These are phyloP conservation scores for Pegoplata infirma DNA, from an alignment of 2,888 invertebrate genomes.

Conservation along the genomic window DNA sequence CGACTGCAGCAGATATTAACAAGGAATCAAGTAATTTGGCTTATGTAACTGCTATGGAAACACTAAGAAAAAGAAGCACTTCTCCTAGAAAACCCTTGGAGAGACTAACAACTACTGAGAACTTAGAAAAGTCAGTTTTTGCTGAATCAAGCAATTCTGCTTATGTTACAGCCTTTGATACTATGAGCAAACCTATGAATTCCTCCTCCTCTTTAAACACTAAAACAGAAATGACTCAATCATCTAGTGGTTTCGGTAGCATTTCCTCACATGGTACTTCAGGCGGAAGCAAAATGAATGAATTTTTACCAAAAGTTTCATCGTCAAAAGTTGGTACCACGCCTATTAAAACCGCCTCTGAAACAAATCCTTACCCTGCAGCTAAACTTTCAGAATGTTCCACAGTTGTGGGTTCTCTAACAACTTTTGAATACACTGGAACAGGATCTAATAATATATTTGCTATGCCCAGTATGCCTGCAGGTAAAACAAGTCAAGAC, in stretches of 20 bases:
- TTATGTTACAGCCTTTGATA: slow-evolving; percentile 32
- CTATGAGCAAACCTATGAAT: slow-evolving; percentile 29
- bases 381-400: slow-evolving; percentile 71
- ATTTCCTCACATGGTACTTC: slow-evolving; percentile 46
- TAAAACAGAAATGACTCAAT: slow-evolving; percentile 15
- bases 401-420: slow-evolving; percentile 68
- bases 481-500: not conserved
- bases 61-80: not conserved
- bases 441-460: slow-evolving; percentile 11
- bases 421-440: slow-evolving; percentile 62
- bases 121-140: slow-evolving; percentile 33
- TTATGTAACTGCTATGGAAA: slow-evolving; percentile 3
- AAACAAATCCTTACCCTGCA: slow-evolving; percentile 29
- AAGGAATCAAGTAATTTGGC: not conserved
- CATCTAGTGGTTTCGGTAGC: slow-evolving; percentile 32
- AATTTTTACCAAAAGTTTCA: slow-evolving; percentile 70
- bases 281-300: slow-evolving; percentile 60
- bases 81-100: slow-evolving; percentile 26
- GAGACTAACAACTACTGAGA: not conserved
- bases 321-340: slow-evolving; percentile 72
- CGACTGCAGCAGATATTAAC: not conserved
- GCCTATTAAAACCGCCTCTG: not conserved
- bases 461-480: slow-evolving; percentile 6
- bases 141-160: slow-evolving; percentile 14
- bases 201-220: slow-evolving; percentile 48